A percentile compares a stretch with the other conserved stretches of the same genome.
Conservation (phyloP, 2,113 vertebrate genomes). For the Elanoides forficatus region DNA sequence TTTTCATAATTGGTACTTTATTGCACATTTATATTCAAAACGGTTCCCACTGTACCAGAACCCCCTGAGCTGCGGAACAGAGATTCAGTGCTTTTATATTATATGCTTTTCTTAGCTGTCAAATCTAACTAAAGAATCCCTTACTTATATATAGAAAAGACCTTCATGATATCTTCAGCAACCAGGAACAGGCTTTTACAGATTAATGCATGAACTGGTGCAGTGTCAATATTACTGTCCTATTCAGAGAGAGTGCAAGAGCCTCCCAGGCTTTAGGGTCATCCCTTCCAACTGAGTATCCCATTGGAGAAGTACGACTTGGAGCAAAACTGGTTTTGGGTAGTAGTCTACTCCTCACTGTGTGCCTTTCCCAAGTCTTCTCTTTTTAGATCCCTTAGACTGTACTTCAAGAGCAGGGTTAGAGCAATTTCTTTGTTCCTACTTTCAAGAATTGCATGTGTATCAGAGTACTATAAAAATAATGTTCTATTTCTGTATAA, state of each 20-base stretch:
- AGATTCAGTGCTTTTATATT: neutral
- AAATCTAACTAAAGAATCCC: neutral
- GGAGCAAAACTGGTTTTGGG: neutral
- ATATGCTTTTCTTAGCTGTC: neutral
- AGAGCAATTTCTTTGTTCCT: neutral
- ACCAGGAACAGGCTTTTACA: neutral
- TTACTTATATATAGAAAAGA: neutral
- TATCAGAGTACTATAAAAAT: neutral
- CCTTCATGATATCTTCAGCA: neutral
- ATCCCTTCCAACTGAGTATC: neutral
- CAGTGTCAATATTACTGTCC: neutral
- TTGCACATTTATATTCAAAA: constrained; percentile 50
- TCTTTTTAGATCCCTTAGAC: neutral
- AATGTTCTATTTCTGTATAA: neutral
- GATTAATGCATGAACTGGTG: neutral
- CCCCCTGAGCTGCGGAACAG: neutral
- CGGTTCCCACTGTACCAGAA: neutral
- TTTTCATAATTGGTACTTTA: constrained; percentile 37
- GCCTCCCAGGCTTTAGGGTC: neutral
- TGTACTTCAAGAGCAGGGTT: neutral
- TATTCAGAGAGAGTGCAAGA: neutral
- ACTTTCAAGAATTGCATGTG: neutral
- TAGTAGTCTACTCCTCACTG: neutral
- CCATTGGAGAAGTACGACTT: neutral
- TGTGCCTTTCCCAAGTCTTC: neutral